These are phyloP conservation scores for Brachionus rubens DNA, from an alignment of 1,140 invertebrate genomes.

Conservation along the genomic window DNA sequence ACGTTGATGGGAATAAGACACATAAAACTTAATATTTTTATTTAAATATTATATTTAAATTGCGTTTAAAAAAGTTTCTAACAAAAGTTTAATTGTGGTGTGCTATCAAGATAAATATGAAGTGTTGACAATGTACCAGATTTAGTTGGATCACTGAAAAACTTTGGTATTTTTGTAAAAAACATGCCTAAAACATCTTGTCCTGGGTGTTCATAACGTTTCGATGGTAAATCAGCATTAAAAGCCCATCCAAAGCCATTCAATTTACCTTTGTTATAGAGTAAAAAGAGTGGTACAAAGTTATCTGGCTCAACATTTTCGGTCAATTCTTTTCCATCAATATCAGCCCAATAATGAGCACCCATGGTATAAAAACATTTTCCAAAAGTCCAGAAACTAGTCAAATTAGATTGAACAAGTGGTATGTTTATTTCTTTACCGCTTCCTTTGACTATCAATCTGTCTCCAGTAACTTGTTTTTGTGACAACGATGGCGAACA, in stretches of 20 bases:
- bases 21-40: neutral
- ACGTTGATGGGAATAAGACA: too few relatives aligned
- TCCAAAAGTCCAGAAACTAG: conserved; percentile 53
- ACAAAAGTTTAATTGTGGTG: conserved; percentile 49
- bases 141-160: conserved; percentile 29
- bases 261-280: conserved; percentile 55
- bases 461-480: conserved; percentile 14
- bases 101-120: conserved; percentile 50
- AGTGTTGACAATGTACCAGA: conserved; percentile 48
- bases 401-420: conserved; percentile 49
- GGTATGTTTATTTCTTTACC: conserved; percentile 50
- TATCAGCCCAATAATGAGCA: conserved; percentile 53
- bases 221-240: conserved; percentile 47
- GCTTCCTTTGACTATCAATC: conserved; percentile 46
- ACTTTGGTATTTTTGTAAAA: conserved; percentile 48
- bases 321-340: conserved; percentile 46
- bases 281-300: conserved; percentile 53
- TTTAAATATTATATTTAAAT: neutral
- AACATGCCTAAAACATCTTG: conserved; percentile 48
- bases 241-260: conserved; percentile 56
- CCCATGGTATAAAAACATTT: conserved; percentile 56
- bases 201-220: conserved; percentile 50
- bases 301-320: conserved; percentile 51
- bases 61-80: conserved; percentile 46
- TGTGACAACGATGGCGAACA: neutral